These are phyloP conservation scores for Caranx ignobilis DNA, from an alignment of 2,113 vertebrate species.

Conservation along the genomic window DNA sequence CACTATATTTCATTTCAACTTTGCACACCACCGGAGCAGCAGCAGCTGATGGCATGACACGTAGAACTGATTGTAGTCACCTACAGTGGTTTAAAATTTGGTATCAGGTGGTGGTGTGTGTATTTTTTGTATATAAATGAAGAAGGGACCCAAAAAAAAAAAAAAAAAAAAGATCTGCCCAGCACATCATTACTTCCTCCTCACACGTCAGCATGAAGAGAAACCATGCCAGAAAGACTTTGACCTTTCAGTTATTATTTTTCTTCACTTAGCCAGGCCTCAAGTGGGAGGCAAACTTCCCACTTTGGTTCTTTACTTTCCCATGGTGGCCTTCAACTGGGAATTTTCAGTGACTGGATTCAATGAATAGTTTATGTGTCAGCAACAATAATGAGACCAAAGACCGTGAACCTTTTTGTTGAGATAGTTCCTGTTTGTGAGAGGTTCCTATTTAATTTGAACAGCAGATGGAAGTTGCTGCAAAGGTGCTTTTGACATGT, in stretches of 20 bases:
- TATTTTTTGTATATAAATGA: conserved; percentile 7
- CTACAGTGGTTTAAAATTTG: not conserved
- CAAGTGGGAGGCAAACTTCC: not conserved
- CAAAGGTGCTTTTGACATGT: not conserved
- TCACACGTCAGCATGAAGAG: not conserved
- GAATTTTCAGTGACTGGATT: not conserved
- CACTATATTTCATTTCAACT: too few species aligned
- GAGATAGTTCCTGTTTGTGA: not conserved
- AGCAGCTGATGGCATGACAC: not conserved
- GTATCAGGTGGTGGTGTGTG: not conserved
- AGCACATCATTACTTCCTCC: conserved; percentile 9
- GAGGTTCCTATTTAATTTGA: not conserved
- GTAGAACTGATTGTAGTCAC: not conserved
- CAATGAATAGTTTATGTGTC: not conserved
- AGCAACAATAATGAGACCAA: not conserved
- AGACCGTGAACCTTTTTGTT: not conserved
- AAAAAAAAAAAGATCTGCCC: not conserved
- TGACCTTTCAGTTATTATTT: conserved; percentile 32
- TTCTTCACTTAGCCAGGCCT: not conserved
- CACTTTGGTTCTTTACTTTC: not conserved
- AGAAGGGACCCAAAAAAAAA: not conserved
- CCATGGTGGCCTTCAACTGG: not conserved
- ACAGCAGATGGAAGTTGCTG: not conserved
- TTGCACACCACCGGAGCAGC: too few species aligned
- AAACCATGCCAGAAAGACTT: not conserved